These are phyloP conservation scores for Acrocephalus arundinaceus DNA, from an alignment of 2,113 vertebrate species.

Conservation along the genomic window DNA sequence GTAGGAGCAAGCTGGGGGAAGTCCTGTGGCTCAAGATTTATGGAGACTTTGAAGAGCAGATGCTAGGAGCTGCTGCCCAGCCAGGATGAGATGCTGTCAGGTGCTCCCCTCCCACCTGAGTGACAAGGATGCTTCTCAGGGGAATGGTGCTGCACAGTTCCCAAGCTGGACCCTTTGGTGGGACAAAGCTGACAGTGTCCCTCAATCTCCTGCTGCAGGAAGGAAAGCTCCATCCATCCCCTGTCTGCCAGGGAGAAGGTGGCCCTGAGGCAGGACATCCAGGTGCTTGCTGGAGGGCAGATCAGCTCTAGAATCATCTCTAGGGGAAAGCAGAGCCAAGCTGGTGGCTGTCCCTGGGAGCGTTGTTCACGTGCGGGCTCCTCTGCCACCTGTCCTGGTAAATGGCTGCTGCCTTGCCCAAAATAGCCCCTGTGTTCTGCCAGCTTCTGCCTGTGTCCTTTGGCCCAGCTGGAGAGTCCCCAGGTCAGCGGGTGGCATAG, in stretches of 20 bases:
- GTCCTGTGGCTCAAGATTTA: neutral
- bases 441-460: constrained; percentile 21
- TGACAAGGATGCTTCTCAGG: neutral
- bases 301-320: neutral
- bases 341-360: neutral
- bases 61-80: neutral
- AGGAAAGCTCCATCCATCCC: neutral
- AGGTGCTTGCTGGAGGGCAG: neutral
- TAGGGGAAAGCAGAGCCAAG: neutral
- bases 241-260: neutral
- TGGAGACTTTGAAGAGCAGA: neutral
- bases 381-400: neutral
- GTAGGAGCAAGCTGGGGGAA: neutral
- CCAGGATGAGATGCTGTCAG: neutral
- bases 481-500: neutral
- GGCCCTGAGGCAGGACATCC: neutral
- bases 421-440: constrained; percentile 39
- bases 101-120: neutral
- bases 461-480: constrained; percentile 12
- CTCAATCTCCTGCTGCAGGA: neutral
- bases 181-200: neutral
- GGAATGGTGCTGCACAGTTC: neutral
- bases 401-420: neutral
- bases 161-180: neutral
- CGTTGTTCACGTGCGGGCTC: neutral